Base-by-base conservation (phyloP, 2,888 invertebrate species). In the Orchesellides sinensis region DNA sequence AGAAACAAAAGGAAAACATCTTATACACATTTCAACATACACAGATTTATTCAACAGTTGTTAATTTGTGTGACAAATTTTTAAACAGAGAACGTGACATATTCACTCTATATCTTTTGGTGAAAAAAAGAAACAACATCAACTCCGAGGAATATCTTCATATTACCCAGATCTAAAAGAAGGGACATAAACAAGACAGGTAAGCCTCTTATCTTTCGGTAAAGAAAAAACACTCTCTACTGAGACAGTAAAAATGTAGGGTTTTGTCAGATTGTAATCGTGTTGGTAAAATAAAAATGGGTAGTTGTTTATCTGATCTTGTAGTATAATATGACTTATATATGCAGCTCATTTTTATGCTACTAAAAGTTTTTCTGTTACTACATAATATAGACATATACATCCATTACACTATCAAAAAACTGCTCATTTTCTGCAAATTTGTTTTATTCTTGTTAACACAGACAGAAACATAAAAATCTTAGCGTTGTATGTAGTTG, bases 121-220 rank as follows among this genome's bases (percentile, higher is more conserved):
- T 72, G 72, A 63, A 79, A 70, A 45, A 45, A 77, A 68, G n/a
- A 49, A 32, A 65, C 47, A 77, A 66, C 65, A 74, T 27, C 74
- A 61, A 52, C 78, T 59, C 63, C 61, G 29, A 25, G 69, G 78
- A 63, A 78, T 56, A 77, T 5, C 59, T 69, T 68, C 59, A 59
- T 69, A 61, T 77, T 68, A 77, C 56, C 69, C 61, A 66, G 65
- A 75, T 61, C 66, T 32, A 25, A 70, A 79, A 52, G 52, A 61
- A 63, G 70, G 63, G 78, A 47, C 70, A 70, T 72, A 65, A 65
- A 79, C 63, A 72, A 56, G 79, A 65, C 69, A 79, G 79, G 79
- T 79, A 79, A 79, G 79, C 72, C 79, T 79, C 65, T 79, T 79
- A 56, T 79, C 72, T 79, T 79, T 79, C 78, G 29, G 65, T 72